Base-by-base conservation (phyloP, 2,888 invertebrate genomes). In the Agrotis ipsilon region DNA sequence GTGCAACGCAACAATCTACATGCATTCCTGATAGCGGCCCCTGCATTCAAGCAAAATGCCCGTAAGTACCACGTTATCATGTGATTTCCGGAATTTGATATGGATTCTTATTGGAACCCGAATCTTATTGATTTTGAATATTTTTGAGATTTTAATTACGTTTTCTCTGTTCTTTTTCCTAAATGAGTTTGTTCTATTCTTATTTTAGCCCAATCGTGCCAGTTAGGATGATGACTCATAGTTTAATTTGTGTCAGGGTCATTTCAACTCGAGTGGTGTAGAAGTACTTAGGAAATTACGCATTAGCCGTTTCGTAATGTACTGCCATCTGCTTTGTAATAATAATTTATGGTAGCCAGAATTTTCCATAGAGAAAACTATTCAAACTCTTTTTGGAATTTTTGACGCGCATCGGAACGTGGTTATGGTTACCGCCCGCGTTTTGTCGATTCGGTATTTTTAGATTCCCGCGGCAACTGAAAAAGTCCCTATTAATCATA, bases 21-120 rank as follows among this genome's bases (percentile, higher is more conserved):
- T 86, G 88, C 84, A 84, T 80, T 85, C 84, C 90, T 88, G 89
- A 88, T 78, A 87, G 79, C 82, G 85, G 82, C 83, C 82, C 82
- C 80, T 81, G 81, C 78, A 81, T 85, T 86, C 86, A 86, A 86
- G 73, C 86, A 92, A 89, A 88, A 96, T 96, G 95, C 95, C 95
- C 80, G 95, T 95, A 89, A 95, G 95, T 95, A 84, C 75, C 80
- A 75, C 69, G 78, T 84, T 87, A 89, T 89, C 93, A 91, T 92
- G 90, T 92, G 91, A 90, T 91, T 87, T 90, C 88, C 88, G 89
- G 90, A 88, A 88, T 84, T 86, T 84, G 85, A 60, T 71, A 74
- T 32, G 48, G 68, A 81, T 75, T 84, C 85, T n/a, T 80, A 73
- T 77, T 77, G 48, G 73, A 75, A 77, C 45, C 57, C 48, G 1